Percentiles rank a stretch among this genome's conserved stretches.
These are phyloP conservation scores for Willowsia nigromaculata DNA, from an alignment of 2,888 invertebrate genomes.

Conservation along the genomic window DNA sequence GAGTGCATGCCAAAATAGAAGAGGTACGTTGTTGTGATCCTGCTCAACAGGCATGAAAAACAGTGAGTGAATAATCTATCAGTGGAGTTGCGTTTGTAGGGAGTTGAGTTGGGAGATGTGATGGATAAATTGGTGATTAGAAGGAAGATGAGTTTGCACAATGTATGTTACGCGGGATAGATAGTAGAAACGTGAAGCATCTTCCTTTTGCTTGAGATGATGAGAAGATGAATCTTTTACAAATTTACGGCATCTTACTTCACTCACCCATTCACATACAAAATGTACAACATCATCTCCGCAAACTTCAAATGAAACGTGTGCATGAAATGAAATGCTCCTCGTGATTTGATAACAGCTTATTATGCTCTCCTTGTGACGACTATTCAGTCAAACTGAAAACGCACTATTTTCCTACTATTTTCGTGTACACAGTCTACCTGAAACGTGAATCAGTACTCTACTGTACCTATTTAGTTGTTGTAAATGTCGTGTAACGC, in stretches of 20 bases:
- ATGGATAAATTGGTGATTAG: constrained; percentile 13
- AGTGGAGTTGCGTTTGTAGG: neutral
- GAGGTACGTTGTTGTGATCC: neutral
- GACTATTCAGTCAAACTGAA: neutral
- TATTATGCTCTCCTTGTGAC: neutral
- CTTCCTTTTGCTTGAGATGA: neutral
- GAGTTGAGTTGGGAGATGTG: neutral
- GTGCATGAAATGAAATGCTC: neutral
- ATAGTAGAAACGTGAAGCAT: neutral
- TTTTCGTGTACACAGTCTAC: neutral
- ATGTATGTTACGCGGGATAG: neutral
- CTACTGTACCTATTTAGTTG: neutral
- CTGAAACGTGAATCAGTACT: too few relatives aligned
- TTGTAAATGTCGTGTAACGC: neutral
- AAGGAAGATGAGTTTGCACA: neutral
- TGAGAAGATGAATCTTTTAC: constrained; percentile 26
- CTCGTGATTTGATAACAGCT: neutral
- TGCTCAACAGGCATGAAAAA: constrained; percentile 24
- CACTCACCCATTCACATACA: neutral
- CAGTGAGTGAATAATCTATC: neutral
- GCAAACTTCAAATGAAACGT: neutral
- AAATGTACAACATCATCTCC: neutral
- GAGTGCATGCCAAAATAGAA: constrained; percentile 13
- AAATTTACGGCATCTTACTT: constrained; percentile 6
- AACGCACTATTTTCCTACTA: constrained; percentile 4